phyloP scores from a whole-genome alignment of 2,797 vertebrate genomes.

The Gadopsis bispinosus region DNA sequence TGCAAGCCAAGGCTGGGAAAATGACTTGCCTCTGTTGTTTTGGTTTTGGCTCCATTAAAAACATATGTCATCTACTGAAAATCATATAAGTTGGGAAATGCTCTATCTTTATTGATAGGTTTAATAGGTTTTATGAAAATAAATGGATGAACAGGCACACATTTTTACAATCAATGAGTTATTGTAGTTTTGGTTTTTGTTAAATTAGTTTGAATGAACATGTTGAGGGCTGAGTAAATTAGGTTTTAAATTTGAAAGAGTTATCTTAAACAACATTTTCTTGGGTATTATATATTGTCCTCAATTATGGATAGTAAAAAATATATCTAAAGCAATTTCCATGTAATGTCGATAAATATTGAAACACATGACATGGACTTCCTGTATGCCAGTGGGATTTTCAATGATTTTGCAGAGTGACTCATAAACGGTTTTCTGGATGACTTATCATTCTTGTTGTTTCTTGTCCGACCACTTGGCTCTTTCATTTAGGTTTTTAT shows the following conservation, averaged over 20 bases:
- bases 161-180: background rate
- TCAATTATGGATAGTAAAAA: background rate
- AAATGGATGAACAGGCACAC: background rate
- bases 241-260: background rate
- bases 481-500: slow-evolving; percentile 52
- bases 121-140: background rate
- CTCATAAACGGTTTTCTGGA: slow-evolving; percentile 31
- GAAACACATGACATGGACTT: background rate
- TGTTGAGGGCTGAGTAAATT: background rate
- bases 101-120: background rate
- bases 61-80: background rate
- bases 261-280: background rate
- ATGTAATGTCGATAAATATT: background rate
- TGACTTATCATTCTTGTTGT: slow-evolving; percentile 55
- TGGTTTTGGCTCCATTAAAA: background rate
- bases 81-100: background rate
- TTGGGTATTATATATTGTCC: background rate
- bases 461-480: slow-evolving; percentile 53
- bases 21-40: background rate
- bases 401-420: slow-evolving; percentile 38
- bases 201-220: background rate
- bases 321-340: background rate
- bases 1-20: slow-evolving; percentile 14
- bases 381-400: background rate
- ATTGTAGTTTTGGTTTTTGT: background rate